Conservation (phyloP, 2,113 vertebrate genomes). For the Atherinomorus stipes region DNA sequence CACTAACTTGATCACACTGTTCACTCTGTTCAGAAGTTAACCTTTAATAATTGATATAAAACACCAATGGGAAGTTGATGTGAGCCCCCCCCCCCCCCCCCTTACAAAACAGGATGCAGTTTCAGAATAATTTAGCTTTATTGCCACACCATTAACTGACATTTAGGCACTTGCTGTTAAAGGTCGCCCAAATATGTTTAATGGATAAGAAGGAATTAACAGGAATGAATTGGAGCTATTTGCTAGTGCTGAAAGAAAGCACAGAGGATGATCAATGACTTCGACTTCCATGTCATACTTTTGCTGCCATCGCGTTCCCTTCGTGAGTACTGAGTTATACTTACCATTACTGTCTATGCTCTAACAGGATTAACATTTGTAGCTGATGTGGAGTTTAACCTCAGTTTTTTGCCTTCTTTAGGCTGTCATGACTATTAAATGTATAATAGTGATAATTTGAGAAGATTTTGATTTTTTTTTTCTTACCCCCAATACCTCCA, state of each 20-base stretch:
- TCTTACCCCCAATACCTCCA: too few relatives aligned
- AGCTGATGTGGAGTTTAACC: background rate
- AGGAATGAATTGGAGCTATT: background rate
- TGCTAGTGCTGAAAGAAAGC: background rate
- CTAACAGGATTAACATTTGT: too few relatives aligned
- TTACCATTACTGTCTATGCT: too few relatives aligned
- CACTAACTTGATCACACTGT: background rate
- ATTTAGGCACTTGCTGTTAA: conserved; percentile 34
- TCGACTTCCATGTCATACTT: background rate
- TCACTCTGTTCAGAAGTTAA: conserved; percentile 7
- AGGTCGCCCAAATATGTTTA: conserved; percentile 42
- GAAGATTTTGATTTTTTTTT: too few relatives aligned
- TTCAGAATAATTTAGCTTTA: conserved; percentile 38
- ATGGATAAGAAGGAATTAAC: conserved; percentile 42
- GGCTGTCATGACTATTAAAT: too few relatives aligned
- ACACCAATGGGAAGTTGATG: background rate
- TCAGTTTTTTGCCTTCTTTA: background rate
- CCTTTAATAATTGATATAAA: conserved; percentile 40
- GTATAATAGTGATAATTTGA: too few relatives aligned
- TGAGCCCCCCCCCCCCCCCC: background rate
- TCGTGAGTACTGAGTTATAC: background rate
- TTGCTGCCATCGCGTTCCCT: conserved; percentile 51
- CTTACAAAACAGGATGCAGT: background rate
- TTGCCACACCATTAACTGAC: conserved; percentile 25
- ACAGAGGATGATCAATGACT: too few relatives aligned